A percentile compares a stretch with the other conserved stretches of the same genome.
Conservation (phyloP, 2,797 vertebrate genomes). For the Prunella strophiata region DNA sequence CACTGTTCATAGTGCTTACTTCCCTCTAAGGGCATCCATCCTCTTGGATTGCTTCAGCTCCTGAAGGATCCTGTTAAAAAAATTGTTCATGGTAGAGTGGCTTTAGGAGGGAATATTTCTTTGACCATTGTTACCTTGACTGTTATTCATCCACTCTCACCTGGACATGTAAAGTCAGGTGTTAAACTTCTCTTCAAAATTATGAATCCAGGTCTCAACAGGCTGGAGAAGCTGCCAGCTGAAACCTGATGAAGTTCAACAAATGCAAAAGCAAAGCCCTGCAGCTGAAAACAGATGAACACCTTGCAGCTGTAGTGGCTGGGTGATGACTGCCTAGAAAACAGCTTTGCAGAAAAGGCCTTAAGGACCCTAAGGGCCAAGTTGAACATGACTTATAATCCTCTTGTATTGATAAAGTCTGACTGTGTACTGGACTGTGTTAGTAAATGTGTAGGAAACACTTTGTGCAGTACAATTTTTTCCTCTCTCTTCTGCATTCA, state of each 20-base stretch:
- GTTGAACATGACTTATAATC: background rate
- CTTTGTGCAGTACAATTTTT: background rate
- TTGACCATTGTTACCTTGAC: background rate
- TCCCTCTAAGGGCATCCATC: background rate
- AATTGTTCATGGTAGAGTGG: background rate
- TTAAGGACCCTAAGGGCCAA: background rate
- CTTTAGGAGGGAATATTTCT: background rate
- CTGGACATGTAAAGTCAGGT: background rate
- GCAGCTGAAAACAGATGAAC: background rate
- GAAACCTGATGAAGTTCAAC: background rate
- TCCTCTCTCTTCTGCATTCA: background rate
- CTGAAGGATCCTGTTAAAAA: background rate
- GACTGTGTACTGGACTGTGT: background rate
- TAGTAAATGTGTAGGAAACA: background rate
- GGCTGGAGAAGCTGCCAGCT: background rate
- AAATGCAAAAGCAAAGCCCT: background rate
- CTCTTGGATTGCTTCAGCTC: background rate
- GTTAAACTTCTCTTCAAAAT: background rate
- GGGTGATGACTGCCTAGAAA: background rate
- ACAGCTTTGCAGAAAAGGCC: background rate
- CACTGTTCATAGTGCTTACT: background rate
- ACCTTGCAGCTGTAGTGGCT: background rate
- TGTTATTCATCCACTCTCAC: background rate
- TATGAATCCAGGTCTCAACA: background rate
- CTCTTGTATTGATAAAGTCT: background rate